phyloP scores from a whole-genome alignment of 1,140 invertebrate species.

The Drosophila orena region DNA sequence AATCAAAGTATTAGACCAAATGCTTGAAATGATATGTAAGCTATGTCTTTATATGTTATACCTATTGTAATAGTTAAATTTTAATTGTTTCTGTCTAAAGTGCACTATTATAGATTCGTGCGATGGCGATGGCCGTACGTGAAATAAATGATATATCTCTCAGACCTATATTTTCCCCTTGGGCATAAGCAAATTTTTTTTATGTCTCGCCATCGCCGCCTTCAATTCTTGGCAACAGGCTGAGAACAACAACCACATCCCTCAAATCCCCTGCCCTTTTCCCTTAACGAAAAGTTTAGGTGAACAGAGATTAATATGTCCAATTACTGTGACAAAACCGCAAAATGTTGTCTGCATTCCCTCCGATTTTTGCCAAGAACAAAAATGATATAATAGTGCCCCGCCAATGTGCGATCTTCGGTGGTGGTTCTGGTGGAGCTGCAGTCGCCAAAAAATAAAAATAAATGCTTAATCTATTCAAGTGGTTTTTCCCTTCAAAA shows the following conservation, averaged over 20 bases:
- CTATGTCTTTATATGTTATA: neutral
- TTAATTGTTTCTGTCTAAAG: conserved; percentile 28
- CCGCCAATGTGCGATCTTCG: conserved; percentile 38
- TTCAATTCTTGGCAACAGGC: conserved; percentile 49
- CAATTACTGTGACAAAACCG: conserved; percentile 85
- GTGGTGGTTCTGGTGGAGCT: conserved; percentile 19
- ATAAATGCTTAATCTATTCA: neutral
- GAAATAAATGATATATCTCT: conserved; percentile 33
- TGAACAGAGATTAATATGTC: conserved; percentile 85
- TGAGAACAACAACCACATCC: conserved; percentile 33
- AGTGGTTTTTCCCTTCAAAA: neutral
- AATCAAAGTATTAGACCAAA: neutral
- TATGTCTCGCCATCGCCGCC: conserved; percentile 36
- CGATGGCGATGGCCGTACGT: conserved; percentile 1
- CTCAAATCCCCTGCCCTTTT: conserved; percentile 11
- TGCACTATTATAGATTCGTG: neutral
- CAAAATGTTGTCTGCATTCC: conserved; percentile 81
- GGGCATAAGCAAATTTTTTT: conserved; percentile 12
- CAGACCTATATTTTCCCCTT: conserved; percentile 26
- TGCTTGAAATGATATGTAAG: neutral
- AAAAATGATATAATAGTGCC: conserved; percentile 78
- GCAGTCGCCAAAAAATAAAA: neutral
- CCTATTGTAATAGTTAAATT: neutral
- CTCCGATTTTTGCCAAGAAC: conserved; percentile 44
- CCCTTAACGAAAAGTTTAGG: conserved; percentile 52